Evolutionary conservation across 2,113 vertebrate species (phyloP).

Genomic region (Stomatorhinus ivindoensis): DNA sequence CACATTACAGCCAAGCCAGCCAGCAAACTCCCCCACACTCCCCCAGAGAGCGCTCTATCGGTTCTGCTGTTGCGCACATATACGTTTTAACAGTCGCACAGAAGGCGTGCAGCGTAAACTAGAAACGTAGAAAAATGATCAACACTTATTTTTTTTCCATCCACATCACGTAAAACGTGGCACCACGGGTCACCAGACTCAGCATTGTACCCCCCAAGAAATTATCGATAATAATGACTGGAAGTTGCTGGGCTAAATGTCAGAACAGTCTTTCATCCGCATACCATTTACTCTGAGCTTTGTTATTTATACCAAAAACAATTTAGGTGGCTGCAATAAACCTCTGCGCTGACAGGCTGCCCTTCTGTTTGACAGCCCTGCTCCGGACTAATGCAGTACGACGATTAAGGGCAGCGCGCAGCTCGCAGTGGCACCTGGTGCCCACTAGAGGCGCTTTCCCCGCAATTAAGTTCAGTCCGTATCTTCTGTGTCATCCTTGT

Average conservation of each 20-base stretch:
- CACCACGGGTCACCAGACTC: neutral
- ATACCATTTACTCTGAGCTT: neutral
- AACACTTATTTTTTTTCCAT: neutral
- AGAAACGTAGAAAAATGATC: neutral
- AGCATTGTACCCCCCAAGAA: neutral
- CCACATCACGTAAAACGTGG: neutral
- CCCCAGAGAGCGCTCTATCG: neutral
- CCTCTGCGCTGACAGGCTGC: neutral
- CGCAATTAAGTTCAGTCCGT: slow-evolving; percentile 6
- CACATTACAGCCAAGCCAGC: neutral
- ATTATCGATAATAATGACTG: neutral
- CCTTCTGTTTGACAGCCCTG: neutral
- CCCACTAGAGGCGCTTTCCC: slow-evolving; percentile 22
- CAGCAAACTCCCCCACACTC: neutral
- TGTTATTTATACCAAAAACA: neutral
- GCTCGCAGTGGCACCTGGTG: slow-evolving; percentile 1
- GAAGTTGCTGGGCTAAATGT: neutral
- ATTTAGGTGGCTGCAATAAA: neutral
- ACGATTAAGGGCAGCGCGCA: neutral
- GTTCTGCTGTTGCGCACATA: neutral
- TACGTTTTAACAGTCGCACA: neutral
- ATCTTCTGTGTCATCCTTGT: neutral
- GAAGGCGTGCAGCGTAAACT: neutral
- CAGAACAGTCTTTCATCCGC: neutral
- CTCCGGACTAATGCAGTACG: neutral